phyloP scores from a whole-genome alignment of 2,113 vertebrate species.

The Pollachius pollachius region DNA sequence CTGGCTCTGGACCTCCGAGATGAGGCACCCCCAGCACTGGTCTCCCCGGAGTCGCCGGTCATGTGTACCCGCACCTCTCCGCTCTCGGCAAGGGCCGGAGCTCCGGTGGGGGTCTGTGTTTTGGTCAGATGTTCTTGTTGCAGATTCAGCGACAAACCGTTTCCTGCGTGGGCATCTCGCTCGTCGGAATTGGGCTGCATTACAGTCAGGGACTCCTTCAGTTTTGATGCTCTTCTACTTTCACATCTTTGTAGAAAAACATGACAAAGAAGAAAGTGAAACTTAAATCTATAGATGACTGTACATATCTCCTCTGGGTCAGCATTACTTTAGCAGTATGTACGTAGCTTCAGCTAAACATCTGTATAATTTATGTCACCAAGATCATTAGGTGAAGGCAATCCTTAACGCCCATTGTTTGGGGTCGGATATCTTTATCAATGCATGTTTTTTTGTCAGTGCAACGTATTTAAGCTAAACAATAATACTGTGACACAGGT shows the following conservation, averaged over 20 bases:
- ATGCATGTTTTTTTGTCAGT: too few relatives aligned
- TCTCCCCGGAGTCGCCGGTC: slow-evolving; percentile 62
- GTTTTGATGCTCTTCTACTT: slow-evolving; percentile 66
- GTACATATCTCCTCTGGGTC: background rate
- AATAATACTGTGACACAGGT: too few relatives aligned
- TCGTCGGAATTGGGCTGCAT: slow-evolving; percentile 82
- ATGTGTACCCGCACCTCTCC: slow-evolving; percentile 79
- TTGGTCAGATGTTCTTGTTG: slow-evolving; percentile 64
- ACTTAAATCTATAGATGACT: background rate
- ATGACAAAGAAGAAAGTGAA: background rate
- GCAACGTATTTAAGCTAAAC: background rate
- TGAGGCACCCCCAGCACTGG: slow-evolving; percentile 51
- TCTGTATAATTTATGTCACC: too few relatives aligned
- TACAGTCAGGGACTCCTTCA: slow-evolving; percentile 59
- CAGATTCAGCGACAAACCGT: slow-evolving; percentile 61
- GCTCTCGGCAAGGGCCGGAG: slow-evolving; percentile 48
- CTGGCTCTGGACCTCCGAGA: slow-evolving; percentile 68
- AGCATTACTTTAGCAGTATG: background rate
- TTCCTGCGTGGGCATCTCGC: slow-evolving; percentile 60
- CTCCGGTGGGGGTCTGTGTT: slow-evolving; percentile 50
- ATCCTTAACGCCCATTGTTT: too few relatives aligned
- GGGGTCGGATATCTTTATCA: too few relatives aligned
- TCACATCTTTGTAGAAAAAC: slow-evolving; percentile 48
- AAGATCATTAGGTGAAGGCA: too few relatives aligned
- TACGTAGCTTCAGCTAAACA: background rate